Percentiles rank a stretch among this genome's conserved stretches.
Conservation (phyloP, 2,113 vertebrate species). For the Athene cunicularia region DNA sequence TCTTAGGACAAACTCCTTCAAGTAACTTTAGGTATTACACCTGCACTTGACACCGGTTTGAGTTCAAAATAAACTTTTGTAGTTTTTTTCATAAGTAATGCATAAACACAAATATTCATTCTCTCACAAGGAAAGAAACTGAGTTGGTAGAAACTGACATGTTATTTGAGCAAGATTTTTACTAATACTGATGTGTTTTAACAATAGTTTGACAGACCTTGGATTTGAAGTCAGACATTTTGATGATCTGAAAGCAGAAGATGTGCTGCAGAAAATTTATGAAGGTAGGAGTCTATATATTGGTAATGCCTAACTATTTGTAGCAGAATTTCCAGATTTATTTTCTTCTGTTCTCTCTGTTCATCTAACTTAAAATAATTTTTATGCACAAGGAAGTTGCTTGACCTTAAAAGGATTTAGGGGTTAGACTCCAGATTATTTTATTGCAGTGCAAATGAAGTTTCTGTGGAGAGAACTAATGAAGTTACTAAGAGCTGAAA, state of each 20-base stretch:
- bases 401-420: neutral
- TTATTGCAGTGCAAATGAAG: neutral
- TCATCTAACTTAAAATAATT: neutral
- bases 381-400: neutral
- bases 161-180: neutral
- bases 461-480: neutral
- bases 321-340: neutral
- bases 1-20: neutral
- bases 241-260: constrained; percentile 77
- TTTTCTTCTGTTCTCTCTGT: neutral
- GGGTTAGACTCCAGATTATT: neutral
- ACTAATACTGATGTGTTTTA: constrained; percentile 15
- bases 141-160: neutral
- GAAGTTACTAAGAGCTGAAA: neutral
- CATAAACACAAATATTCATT: neutral
- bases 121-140: neutral
- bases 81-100: neutral
- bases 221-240: constrained; percentile 87
- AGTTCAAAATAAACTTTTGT: neutral
- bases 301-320: neutral
- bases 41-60: neutral
- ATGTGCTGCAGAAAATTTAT: constrained; percentile 74
- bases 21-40: neutral
- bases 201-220: constrained; percentile 72
- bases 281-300: constrained; percentile 75